These are phyloP conservation scores for Odontesthes bonariensis DNA, from an alignment of 2,113 vertebrate genomes.

Conservation along the genomic window DNA sequence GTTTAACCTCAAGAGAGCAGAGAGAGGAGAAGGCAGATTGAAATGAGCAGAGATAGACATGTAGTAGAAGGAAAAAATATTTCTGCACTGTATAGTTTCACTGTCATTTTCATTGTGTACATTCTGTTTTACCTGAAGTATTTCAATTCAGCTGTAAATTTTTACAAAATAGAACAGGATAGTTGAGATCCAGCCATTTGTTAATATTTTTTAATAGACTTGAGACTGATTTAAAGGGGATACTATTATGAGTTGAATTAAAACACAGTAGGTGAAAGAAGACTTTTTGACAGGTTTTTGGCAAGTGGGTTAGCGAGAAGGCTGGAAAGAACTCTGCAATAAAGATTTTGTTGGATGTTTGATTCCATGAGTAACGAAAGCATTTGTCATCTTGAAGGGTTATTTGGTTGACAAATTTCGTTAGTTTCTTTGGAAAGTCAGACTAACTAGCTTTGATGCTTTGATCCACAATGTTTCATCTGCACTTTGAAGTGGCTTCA, in stretches of 20 bases:
- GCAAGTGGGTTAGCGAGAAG: neutral
- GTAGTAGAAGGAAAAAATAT: neutral
- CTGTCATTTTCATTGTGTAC: neutral
- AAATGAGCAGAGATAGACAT: neutral
- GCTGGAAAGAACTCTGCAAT: neutral
- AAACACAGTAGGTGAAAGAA: neutral
- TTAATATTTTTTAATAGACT: too few species aligned
- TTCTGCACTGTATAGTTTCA: neutral
- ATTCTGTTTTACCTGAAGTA: neutral
- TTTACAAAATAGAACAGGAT: neutral
- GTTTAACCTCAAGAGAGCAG: conserved; percentile 52
- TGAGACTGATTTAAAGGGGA: neutral
- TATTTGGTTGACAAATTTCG: neutral
- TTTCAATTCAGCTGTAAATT: neutral
- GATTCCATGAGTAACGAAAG: neutral
- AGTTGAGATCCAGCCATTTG: neutral
- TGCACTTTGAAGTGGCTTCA: conserved; percentile 1
- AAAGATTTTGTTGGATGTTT: neutral
- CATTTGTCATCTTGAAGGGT: neutral
- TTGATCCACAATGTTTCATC: conserved; percentile 7
- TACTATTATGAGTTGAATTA: neutral
- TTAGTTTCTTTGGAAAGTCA: neutral
- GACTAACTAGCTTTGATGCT: neutral
- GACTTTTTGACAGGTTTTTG: fast-evolving
- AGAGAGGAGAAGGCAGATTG: neutral